Conservation (phyloP, 1,140 invertebrate genomes). For the Drosophila rufa region DNA sequence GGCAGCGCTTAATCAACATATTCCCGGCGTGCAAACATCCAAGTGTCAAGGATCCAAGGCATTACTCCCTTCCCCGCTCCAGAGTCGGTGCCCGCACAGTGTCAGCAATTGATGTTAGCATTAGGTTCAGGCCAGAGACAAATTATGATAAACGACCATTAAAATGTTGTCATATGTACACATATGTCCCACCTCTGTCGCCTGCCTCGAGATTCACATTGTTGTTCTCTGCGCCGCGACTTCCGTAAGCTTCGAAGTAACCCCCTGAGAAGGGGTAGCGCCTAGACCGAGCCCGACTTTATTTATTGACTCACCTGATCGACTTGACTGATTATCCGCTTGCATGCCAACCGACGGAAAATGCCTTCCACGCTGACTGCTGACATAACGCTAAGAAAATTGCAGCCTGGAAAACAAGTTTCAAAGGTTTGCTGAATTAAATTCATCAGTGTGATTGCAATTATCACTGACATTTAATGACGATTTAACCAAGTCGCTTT, state of each 20-base stretch:
- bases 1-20: slow-evolving; percentile 17
- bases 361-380: slow-evolving; percentile 14
- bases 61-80: slow-evolving; percentile 2
- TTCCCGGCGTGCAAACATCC: slow-evolving; percentile 16
- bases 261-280: background rate
- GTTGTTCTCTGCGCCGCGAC: slow-evolving; percentile 15
- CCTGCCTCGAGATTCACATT: slow-evolving; percentile 26
- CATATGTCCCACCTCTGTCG: slow-evolving; percentile 51
- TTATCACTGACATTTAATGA: slow-evolving; percentile 3
- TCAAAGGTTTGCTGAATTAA: background rate
- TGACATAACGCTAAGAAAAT: slow-evolving; percentile 24
- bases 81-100: background rate
- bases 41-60: slow-evolving; percentile 24
- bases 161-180: slow-evolving; percentile 80
- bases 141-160: slow-evolving; percentile 78
- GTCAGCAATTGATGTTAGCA: slow-evolving; percentile 64
- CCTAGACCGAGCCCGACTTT: slow-evolving; percentile 31
- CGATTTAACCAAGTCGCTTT: background rate
- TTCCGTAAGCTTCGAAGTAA: slow-evolving; percentile 12
- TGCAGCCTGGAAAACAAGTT: slow-evolving; percentile 12
- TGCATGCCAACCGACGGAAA: slow-evolving; percentile 64
- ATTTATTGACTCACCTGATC: slow-evolving; percentile 82
- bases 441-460: slow-evolving; percentile 12
- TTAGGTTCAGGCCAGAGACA: slow-evolving; percentile 57
- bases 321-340: slow-evolving; percentile 79